Conservation (phyloP, 2,113 vertebrate genomes). For the Vombatus ursinus region DNA sequence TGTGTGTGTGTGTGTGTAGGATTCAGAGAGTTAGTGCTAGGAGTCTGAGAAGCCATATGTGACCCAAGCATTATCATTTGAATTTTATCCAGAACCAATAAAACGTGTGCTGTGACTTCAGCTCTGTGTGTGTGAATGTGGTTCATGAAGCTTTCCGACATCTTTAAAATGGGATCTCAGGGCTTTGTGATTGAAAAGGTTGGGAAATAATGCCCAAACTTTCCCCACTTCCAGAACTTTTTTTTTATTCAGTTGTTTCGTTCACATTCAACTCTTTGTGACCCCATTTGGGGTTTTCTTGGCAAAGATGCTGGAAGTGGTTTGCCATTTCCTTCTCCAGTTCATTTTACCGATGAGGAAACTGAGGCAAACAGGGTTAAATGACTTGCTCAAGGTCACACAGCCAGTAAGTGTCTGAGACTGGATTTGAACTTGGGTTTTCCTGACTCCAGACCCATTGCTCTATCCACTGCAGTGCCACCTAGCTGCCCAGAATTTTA, state of each 20-base stretch:
- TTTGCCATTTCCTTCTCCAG: not conserved
- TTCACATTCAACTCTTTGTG: not conserved
- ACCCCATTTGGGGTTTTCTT: not conserved
- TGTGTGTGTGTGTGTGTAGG: no score
- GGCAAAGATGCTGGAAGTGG: not conserved
- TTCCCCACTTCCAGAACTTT: not conserved
- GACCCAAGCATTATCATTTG: not conserved
- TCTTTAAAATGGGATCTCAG: not conserved
- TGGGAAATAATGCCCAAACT: not conserved
- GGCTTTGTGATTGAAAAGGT: not conserved
- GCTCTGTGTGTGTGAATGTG: not conserved
- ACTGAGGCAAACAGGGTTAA: not conserved
- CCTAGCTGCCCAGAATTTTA: not conserved
- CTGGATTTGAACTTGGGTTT: not conserved
- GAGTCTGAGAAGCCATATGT: not conserved
- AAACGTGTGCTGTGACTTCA: not conserved
- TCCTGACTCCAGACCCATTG: not conserved
- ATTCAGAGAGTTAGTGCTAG: not conserved
- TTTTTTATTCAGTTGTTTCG: not conserved
- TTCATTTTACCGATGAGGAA: not conserved
- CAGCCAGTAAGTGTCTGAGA: not conserved
- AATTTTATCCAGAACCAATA: not conserved
- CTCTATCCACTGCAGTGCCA: not conserved
- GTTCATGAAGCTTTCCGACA: not conserved
- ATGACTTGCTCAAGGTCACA: not conserved